These are phyloP conservation scores for Leptopilina drosophilae DNA, from an alignment of 2,888 invertebrate genomes.

Conservation along the genomic window DNA sequence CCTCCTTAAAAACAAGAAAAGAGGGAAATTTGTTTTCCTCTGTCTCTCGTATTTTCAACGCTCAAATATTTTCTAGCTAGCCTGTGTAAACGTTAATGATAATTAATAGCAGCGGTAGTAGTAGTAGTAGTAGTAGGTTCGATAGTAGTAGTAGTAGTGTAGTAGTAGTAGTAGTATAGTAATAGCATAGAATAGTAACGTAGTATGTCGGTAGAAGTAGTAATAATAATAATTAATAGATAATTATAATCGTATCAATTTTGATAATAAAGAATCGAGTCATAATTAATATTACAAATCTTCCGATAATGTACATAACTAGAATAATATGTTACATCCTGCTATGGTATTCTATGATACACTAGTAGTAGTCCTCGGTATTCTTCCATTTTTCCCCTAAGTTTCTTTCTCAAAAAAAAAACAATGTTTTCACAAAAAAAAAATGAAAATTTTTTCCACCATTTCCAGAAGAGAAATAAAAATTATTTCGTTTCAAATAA, in stretches of 20 bases:
- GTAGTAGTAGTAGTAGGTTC: conserved; percentile 53
- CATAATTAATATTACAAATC: conserved; percentile 63
- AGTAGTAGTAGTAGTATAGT: conserved; percentile 58
- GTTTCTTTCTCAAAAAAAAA: too few species aligned
- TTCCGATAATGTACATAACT: conserved; percentile 64
- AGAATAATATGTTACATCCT: conserved; percentile 74
- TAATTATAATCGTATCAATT: conserved; percentile 59
- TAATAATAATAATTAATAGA: conserved; percentile 58
- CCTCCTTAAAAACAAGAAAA: too few species aligned
- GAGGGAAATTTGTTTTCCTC: too few species aligned
- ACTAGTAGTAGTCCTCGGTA: conserved; percentile 69
- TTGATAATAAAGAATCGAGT: conserved; percentile 63
- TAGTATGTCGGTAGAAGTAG: conserved; percentile 56
- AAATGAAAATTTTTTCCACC: too few species aligned
- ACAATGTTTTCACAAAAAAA: too few species aligned
- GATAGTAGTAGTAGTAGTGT: conserved; percentile 56
- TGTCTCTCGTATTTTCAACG: conserved; percentile 37
- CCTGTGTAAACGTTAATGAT: conserved; percentile 71
- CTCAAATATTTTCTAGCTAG: conserved; percentile 66
- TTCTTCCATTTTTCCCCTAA: conserved; percentile 49
- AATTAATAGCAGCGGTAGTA: conserved; percentile 70
- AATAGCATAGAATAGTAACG: conserved; percentile 62
- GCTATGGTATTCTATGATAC: conserved; percentile 71
- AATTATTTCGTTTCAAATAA: too few species aligned
- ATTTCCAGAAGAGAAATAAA: too few species aligned